Conservation (phyloP, 1,140 invertebrate species). For the Drosophila nikananu region DNA sequence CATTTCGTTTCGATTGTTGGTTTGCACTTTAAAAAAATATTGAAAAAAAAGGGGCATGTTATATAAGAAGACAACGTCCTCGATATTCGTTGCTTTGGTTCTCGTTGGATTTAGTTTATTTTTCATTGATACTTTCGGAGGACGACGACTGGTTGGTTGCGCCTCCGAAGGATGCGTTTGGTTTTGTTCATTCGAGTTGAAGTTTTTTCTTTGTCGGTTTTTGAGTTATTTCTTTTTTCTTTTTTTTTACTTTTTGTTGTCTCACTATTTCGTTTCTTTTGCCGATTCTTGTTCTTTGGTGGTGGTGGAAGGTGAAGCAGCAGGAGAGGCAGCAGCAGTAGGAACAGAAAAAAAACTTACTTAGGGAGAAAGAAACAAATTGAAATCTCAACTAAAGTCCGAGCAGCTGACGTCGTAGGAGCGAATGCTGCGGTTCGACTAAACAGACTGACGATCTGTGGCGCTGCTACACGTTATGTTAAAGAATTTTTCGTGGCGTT, state of each 20-base stretch:
- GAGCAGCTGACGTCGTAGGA: constrained; percentile 85
- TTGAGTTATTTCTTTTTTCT: constrained; percentile 13
- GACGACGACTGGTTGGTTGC: not conserved
- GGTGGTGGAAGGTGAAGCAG: constrained; percentile 41
- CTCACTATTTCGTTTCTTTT: constrained; percentile 32
- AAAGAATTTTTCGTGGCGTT: constrained; percentile 84
- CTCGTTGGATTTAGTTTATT: constrained; percentile 19
- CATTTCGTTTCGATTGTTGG: constrained; percentile 8
- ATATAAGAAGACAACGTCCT: constrained; percentile 53
- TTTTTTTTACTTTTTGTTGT: constrained; percentile 34
- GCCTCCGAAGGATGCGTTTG: constrained; percentile 10
- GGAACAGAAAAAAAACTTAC: constrained; percentile 75
- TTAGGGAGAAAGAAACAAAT: constrained; percentile 86
- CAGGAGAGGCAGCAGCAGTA: constrained; percentile 45
- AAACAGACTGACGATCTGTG: constrained; percentile 85
- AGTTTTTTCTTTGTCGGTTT: constrained; percentile 9
- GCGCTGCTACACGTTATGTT: constrained; percentile 85
- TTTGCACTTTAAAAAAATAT: constrained; percentile 70
- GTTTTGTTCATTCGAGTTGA: constrained; percentile 18
- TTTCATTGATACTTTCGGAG: constrained; percentile 1
- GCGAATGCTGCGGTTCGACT: constrained; percentile 86
- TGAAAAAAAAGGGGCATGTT: constrained; percentile 60
- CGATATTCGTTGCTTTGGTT: constrained; percentile 24
- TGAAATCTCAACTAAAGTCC: constrained; percentile 85
- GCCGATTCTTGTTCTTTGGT: constrained; percentile 17